Evolutionary conservation across 2,113 vertebrate species (phyloP).

Genomic region (Felis chaus): DNA sequence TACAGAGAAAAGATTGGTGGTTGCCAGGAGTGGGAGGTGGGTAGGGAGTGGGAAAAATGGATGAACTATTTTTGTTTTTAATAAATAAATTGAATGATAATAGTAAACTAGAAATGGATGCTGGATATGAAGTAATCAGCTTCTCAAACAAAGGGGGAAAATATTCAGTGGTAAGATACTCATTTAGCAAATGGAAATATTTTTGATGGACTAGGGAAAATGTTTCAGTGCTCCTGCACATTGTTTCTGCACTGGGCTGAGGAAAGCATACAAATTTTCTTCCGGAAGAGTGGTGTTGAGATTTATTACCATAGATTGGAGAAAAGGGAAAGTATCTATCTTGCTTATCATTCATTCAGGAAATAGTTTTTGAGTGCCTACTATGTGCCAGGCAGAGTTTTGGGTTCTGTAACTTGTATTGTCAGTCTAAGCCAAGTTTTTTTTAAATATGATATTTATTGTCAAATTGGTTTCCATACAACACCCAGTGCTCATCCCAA

Average conservation of each 20-base stretch:
- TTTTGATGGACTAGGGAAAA: neutral
- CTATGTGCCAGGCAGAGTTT: neutral
- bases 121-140: neutral
- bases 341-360: neutral
- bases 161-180: neutral
- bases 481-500: too few species aligned
- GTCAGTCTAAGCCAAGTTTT: neutral
- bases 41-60: neutral
- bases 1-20: neutral
- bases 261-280: neutral
- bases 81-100: neutral
- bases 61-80: neutral
- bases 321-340: too few species aligned
- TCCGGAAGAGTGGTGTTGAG: neutral
- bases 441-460: too few species aligned
- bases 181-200: neutral
- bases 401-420: neutral
- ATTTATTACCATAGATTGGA: neutral
- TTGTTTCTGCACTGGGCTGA: neutral
- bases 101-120: neutral
- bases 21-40: neutral
- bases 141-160: neutral
- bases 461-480: too few species aligned
- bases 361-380: neutral
- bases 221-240: neutral